Evolutionary conservation across 2,797 vertebrate species (phyloP).

Genomic region (Diplodus puntazzo): DNA sequence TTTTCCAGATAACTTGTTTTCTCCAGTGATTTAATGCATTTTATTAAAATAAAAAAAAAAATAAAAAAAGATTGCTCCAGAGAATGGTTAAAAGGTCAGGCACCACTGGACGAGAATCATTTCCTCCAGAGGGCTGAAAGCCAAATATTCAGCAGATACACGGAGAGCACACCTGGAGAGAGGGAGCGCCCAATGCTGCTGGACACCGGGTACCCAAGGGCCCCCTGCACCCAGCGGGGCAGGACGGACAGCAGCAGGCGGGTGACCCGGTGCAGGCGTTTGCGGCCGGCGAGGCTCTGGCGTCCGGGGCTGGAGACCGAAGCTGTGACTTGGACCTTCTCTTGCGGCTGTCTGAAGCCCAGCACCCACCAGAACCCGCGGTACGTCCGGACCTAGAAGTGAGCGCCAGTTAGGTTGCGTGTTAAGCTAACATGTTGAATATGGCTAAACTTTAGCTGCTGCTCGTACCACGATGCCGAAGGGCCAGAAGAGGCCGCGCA

Average conservation of each 20-base stretch:
- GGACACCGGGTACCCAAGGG: constrained; percentile 81
- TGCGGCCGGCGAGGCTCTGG: constrained; percentile 77
- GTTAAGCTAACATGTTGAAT: fast-evolving
- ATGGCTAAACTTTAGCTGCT: fast-evolving
- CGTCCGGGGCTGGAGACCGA: constrained; percentile 38
- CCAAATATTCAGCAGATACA: not conserved
- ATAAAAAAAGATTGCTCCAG: too few species aligned
- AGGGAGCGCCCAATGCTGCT: constrained; percentile 76
- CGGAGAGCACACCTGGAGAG: constrained; percentile 79
- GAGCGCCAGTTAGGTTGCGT: fast-evolving
- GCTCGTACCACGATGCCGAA: constrained; percentile 80
- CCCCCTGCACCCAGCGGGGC: constrained; percentile 81
- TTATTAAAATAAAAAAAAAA: too few species aligned
- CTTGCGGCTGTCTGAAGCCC: constrained; percentile 61
- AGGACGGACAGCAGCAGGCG: constrained; percentile 81
- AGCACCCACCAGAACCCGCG: constrained; percentile 79
- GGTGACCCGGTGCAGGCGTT: constrained; percentile 69
- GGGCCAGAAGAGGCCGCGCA: constrained; percentile 83
- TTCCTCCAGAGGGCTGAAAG: not conserved
- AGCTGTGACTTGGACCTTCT: not conserved
- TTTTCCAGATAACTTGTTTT: too few species aligned
- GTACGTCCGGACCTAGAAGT: constrained; percentile 69
- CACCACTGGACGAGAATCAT: too few species aligned
- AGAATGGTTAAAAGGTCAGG: too few species aligned
- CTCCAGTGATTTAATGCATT: too few species aligned